A percentile compares a stretch with the other conserved stretches of the same genome.
These are phyloP conservation scores for Melopsittacus undulatus DNA, from an alignment of 2,797 vertebrate species.

Conservation along the genomic window DNA sequence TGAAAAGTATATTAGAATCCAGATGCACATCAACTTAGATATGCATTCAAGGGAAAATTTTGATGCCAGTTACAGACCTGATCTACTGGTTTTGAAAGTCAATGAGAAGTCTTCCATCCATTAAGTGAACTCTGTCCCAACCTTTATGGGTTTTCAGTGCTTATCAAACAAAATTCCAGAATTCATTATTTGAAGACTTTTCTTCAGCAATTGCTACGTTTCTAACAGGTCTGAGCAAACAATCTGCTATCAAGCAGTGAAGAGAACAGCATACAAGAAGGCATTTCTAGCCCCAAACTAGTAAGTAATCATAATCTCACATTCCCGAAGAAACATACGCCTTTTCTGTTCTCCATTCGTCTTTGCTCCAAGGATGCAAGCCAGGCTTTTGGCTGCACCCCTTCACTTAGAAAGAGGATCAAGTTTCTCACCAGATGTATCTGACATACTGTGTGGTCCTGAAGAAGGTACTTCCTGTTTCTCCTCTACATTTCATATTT, in stretches of 20 bases:
- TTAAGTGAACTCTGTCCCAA: not conserved
- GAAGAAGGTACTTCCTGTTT: not conserved
- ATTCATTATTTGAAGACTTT: not conserved
- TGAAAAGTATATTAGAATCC: not conserved
- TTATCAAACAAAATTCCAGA: not conserved
- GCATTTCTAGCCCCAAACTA: not conserved
- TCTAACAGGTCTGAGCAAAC: not conserved
- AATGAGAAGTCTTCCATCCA: not conserved
- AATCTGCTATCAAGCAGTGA: not conserved
- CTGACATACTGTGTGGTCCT: not conserved
- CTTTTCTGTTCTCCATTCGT: not conserved
- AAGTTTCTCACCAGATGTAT: not conserved
- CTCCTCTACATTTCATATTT: not conserved
- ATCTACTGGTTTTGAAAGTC: not conserved
- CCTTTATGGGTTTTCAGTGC: not conserved
- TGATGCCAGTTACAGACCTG: not conserved
- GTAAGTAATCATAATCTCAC: not conserved
- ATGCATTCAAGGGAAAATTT: not conserved
- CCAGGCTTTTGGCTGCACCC: not conserved
- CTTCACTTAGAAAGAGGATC: not conserved
- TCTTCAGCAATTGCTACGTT: not conserved
- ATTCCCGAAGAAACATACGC: accelerated
- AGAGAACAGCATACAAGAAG: not conserved
- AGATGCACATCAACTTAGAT: not conserved
- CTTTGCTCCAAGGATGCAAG: not conserved